A percentile compares a stretch with the other conserved stretches of the same genome.
phyloP scores from a whole-genome alignment of 2,888 invertebrate species.

The Omphaloscelis lunosa region DNA sequence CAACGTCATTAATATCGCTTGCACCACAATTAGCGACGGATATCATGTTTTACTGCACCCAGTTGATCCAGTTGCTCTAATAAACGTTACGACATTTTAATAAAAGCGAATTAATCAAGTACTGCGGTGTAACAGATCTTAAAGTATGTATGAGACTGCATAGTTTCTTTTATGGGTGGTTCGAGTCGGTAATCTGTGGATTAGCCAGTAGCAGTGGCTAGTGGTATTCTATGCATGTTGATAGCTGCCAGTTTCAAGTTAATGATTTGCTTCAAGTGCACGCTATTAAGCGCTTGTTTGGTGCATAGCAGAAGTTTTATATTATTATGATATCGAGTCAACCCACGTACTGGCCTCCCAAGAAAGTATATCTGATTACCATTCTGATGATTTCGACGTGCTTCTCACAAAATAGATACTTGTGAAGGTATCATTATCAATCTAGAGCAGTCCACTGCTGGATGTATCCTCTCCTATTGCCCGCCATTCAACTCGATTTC shows the following conservation, averaged over 20 bases:
- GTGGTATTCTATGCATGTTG: background rate
- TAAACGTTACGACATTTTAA: conserved; percentile 64
- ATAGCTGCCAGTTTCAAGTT: background rate
- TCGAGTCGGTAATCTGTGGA: background rate
- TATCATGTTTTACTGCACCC: conserved; percentile 58
- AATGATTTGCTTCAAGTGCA: background rate
- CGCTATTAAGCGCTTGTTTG: background rate
- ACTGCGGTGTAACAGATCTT: conserved; percentile 54
- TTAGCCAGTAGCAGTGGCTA: conserved; percentile 1
- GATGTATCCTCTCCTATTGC: background rate
- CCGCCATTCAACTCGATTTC: background rate
- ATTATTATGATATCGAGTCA: background rate
- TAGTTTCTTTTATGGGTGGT: conserved; percentile 17
- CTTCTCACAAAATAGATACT: background rate
- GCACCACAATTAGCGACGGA: conserved; percentile 62
- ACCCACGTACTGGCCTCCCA: background rate
- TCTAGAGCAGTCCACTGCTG: background rate
- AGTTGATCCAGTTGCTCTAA: conserved; percentile 53
- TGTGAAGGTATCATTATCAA: background rate
- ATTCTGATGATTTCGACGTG: background rate
- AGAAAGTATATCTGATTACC: background rate
- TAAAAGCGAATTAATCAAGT: conserved; percentile 48
- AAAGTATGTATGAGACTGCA: conserved; percentile 2
- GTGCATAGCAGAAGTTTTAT: background rate
- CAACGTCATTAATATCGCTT: conserved; percentile 57